phyloP scores from a whole-genome alignment of 2,888 invertebrate genomes.

The Scaptomyza tumidula region DNA sequence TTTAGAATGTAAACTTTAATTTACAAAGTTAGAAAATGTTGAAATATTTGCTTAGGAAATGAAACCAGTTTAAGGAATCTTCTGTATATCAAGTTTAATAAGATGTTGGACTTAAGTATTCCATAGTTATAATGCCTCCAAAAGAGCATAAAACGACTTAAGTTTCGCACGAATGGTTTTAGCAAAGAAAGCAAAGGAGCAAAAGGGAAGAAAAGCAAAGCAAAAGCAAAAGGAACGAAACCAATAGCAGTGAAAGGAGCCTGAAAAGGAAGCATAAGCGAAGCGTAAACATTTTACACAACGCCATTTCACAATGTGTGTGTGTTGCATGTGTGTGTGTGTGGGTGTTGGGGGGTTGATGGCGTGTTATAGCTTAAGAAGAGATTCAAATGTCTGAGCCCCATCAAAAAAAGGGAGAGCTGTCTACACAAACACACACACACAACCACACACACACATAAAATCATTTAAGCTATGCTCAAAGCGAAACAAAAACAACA shows the following conservation, averaged over 20 bases:
- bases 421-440: not conserved
- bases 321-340: constrained; percentile 4
- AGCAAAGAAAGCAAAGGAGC: not conserved
- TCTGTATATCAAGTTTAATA: not conserved
- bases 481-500: constrained; percentile 13
- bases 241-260: constrained; percentile 22
- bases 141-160: constrained; percentile 65
- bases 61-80: not conserved
- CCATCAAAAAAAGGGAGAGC: constrained; percentile 26
- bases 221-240: constrained; percentile 12
- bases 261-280: constrained; percentile 55
- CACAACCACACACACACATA: constrained; percentile 13
- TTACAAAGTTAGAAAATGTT: too few relatives aligned
- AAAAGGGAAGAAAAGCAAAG: not conserved
- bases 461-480: constrained; percentile 53
- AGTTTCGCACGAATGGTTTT: constrained; percentile 69
- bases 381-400: constrained; percentile 36
- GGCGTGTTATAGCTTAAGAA: constrained; percentile 30
- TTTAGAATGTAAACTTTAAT: too few relatives aligned
- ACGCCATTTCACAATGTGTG: constrained; percentile 59
- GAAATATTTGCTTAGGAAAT: too few relatives aligned
- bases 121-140: constrained; percentile 34
- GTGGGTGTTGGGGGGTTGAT: not conserved
- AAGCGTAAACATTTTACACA: constrained; percentile 78
- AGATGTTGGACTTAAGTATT: not conserved